phyloP scores from a whole-genome alignment of 2,888 invertebrate genomes.

The Hyppa rectilinea region DNA sequence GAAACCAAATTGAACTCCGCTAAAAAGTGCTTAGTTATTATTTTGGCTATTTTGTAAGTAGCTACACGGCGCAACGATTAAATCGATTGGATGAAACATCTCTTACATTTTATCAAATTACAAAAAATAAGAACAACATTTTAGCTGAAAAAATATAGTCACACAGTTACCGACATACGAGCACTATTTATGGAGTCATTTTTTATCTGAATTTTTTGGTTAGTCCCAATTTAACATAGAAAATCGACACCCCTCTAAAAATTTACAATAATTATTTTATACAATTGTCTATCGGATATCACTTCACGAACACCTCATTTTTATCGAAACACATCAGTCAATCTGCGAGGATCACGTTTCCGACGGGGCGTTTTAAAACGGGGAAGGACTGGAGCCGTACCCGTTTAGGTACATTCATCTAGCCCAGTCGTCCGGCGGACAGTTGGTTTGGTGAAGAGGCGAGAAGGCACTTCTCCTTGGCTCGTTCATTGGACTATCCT shows the following conservation, averaged over 20 bases:
- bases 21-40: background rate
- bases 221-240: constrained; percentile 35
- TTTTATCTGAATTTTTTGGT: constrained; percentile 54
- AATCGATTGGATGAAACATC: background rate
- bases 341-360: constrained; percentile 65
- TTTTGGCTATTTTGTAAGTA: constrained; percentile 7
- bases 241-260: constrained; percentile 33
- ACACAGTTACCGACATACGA: constrained; percentile 14
- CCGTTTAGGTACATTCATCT: constrained; percentile 91
- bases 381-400: constrained; percentile 78
- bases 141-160: constrained; percentile 14
- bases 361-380: constrained; percentile 77
- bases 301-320: constrained; percentile 66
- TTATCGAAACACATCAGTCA: constrained; percentile 71
- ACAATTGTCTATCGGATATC: constrained; percentile 60
- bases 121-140: background rate
- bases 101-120: background rate
- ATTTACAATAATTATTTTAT: constrained; percentile 57
- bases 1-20: constrained; percentile 29
- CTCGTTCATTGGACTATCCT: constrained; percentile 78
- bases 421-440: constrained; percentile 91
- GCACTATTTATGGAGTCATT: constrained; percentile 26
- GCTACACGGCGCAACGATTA: background rate
- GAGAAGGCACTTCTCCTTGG: constrained; percentile 92
- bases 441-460: constrained; percentile 88